Percentiles rank a stretch among this genome's conserved stretches.
These are phyloP conservation scores for Stylophora pistillata DNA, from an alignment of 64 coral and sea anemone genomes.

Conservation along the genomic window DNA sequence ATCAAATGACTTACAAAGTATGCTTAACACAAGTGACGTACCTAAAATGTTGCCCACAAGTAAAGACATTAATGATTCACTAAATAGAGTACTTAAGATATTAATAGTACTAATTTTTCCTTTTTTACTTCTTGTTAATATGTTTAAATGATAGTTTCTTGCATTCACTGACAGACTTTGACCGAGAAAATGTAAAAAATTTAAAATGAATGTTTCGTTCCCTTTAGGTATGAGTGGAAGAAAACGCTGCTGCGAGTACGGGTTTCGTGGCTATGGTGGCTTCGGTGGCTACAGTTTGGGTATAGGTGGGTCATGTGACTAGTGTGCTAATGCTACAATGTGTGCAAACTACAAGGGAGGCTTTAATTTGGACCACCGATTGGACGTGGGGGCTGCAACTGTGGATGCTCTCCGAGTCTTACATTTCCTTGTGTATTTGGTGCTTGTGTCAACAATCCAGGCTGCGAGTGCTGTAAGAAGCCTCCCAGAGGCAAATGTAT, in stretches of 20 bases:
- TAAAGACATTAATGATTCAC: too few species aligned
- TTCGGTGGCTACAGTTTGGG: not conserved
- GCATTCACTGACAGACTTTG: too few species aligned
- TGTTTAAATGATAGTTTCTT: too few species aligned
- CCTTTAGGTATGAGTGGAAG: not conserved
- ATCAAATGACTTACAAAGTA: too few species aligned
- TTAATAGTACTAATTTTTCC: too few species aligned
- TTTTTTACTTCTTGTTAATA: too few species aligned
- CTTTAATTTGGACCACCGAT: slow-evolving; percentile 46
- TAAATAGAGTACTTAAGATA: too few species aligned
- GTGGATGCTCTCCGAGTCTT: slow-evolving; percentile 52
- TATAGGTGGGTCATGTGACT: not conserved
- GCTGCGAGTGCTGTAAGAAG: slow-evolving; percentile 53
- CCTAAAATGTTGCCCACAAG: too few species aligned
- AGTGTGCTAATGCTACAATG: slow-evolving; percentile 33
- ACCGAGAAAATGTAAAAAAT: too few species aligned
- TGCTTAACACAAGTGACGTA: too few species aligned
- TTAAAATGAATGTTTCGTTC: not conserved
- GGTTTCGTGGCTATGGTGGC: not conserved
- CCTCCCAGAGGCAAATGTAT: slow-evolving; percentile 34
- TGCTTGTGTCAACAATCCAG: slow-evolving; percentile 49
- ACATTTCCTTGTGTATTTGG: slow-evolving; percentile 64
- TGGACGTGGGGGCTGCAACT: slow-evolving; percentile 43
- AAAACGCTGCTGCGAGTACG: not conserved
- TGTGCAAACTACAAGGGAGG: slow-evolving; percentile 64